Conservation (phyloP, 2,797 vertebrate genomes). For the Acanthurus leucopareius region DNA sequence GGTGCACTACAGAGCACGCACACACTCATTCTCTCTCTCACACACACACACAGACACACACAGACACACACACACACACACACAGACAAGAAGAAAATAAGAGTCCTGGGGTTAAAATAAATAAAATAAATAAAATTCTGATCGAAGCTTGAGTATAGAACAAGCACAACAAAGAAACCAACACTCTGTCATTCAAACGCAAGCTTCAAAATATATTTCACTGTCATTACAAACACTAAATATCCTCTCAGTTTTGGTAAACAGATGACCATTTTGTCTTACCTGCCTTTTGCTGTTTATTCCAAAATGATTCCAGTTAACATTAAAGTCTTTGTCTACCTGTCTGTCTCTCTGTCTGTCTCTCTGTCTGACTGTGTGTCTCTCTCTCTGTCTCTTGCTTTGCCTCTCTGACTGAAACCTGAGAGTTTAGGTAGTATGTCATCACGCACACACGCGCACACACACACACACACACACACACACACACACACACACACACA, state of each 20-base stretch:
- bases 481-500: not conserved
- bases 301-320: conserved; percentile 37
- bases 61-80: not conserved
- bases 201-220: not conserved
- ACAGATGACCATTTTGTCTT: conserved; percentile 13
- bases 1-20: conserved; percentile 27
- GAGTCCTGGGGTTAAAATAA: not conserved
- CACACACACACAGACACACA: conserved; percentile 15
- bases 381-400: conserved; percentile 33
- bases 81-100: not conserved
- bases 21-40: too few relatives aligned
- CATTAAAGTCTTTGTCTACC: not conserved
- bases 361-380: not conserved
- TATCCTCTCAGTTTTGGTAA: not conserved
- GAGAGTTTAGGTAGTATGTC: conserved; percentile 72
- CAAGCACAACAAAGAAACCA: not conserved
- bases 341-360: not conserved
- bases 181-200: not conserved
- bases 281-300: conserved; percentile 47
- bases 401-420: conserved; percentile 62
- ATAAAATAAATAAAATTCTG: not conserved
- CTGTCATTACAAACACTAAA: conserved; percentile 8
- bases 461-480: not conserved
- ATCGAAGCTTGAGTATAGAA: not conserved
- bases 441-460: conserved; percentile 34